Conservation (phyloP, 2,797 vertebrate species). For the Phalanger gymnotis region DNA sequence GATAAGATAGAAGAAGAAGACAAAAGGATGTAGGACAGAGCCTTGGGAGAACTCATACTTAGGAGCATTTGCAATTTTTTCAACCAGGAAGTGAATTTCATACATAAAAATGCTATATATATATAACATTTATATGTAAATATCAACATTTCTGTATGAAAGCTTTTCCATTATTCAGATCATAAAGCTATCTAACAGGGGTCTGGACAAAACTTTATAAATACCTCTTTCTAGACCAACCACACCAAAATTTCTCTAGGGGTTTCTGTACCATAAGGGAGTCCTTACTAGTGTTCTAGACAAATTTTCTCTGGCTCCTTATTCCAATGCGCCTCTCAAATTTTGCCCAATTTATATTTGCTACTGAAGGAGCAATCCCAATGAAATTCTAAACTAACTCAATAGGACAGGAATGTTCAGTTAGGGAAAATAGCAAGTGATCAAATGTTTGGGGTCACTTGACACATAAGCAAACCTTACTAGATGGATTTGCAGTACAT, state of each 20-base stretch:
- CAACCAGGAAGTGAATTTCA: neutral
- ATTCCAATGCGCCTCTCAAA: too few species aligned
- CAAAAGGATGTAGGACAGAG: neutral
- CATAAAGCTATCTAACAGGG: too few species aligned
- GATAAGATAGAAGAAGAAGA: neutral
- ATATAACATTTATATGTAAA: too few species aligned
- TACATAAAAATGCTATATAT: neutral
- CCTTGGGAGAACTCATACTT: neutral
- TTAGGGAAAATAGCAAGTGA: neutral
- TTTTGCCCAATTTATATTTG: neutral
- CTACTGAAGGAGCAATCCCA: neutral
- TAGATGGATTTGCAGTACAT: neutral
- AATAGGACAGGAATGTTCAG: neutral
- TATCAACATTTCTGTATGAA: too few species aligned
- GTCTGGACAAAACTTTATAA: too few species aligned
- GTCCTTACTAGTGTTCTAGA: neutral
- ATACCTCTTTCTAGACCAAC: too few species aligned
- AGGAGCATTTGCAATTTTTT: neutral
- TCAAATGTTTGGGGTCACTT: neutral
- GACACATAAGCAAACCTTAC: neutral
- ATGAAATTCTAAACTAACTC: neutral
- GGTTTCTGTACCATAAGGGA: too few species aligned
- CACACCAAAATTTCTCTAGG: too few species aligned
- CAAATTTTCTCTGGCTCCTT: neutral
- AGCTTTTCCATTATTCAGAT: too few species aligned